A percentile compares a stretch with the other conserved stretches of the same genome.
phyloP scores from a whole-genome alignment of 2,888 invertebrate genomes.

The Euzophera pinguis region DNA sequence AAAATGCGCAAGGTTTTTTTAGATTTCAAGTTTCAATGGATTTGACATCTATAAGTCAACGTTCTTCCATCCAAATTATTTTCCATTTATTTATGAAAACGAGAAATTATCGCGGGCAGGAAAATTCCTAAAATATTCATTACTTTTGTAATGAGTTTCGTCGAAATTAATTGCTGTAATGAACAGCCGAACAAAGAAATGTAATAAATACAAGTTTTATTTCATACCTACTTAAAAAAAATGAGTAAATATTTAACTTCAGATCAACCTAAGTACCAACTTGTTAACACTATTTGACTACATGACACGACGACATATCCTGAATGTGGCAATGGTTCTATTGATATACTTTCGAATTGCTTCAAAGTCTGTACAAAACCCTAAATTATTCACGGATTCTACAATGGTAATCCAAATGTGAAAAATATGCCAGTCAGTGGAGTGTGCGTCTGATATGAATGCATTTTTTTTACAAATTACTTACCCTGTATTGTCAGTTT shows the following conservation, averaged over 20 bases:
- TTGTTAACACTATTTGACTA: no score
- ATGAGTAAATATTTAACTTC: no score
- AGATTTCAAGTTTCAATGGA: slow-evolving; percentile 16
- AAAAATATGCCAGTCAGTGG: not conserved
- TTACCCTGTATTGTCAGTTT: not conserved
- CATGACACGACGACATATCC: no score
- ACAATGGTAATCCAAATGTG: not conserved
- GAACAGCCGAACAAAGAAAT: not conserved
- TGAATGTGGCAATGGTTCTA: no score
- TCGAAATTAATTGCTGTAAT: slow-evolving; percentile 5
- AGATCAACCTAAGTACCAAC: no score
- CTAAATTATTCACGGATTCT: not conserved
- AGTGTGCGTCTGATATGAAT: not conserved
- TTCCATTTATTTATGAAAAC: slow-evolving; percentile 13
- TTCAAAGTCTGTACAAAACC: not conserved
- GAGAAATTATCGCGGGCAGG: slow-evolving; percentile 1
- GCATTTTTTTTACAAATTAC: not conserved
- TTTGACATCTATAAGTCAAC: slow-evolving; percentile 17
- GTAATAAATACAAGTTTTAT: not conserved
- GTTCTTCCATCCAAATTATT: slow-evolving; percentile 17
- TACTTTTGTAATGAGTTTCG: slow-evolving; percentile 5
- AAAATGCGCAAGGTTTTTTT: no score
- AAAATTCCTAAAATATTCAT: slow-evolving; percentile 2
- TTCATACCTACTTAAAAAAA: no score
- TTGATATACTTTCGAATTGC: no score